Conservation (phyloP, 2,113 vertebrate species). For the Trematomus loennbergii region DNA sequence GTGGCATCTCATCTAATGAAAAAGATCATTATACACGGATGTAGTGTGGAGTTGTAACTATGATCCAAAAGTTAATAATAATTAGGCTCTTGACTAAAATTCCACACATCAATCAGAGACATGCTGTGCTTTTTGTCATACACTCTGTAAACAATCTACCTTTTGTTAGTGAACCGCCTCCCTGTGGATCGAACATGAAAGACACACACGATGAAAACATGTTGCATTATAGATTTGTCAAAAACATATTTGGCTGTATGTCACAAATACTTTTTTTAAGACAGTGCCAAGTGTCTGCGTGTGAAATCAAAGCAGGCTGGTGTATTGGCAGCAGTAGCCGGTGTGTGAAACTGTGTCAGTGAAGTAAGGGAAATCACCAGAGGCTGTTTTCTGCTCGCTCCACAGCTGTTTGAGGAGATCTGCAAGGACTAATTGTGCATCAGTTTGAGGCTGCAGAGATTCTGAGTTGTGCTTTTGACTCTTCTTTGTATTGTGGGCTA, state of each 20-base stretch:
- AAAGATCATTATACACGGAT: constrained; percentile 46
- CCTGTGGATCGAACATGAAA: constrained; percentile 47
- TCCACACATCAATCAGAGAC: neutral
- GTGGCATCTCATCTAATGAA: constrained; percentile 60
- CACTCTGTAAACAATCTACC: constrained; percentile 27
- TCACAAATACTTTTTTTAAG: constrained; percentile 71
- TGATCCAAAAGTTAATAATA: constrained; percentile 16
- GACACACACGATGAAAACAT: constrained; percentile 65
- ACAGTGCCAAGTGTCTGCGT: constrained; percentile 70
- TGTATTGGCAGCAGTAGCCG: constrained; percentile 70
- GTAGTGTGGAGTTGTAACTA: neutral
- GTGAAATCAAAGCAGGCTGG: constrained; percentile 73
- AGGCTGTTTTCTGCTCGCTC: constrained; percentile 61
- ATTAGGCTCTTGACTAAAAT: constrained; percentile 12
- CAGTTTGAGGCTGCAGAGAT: constrained; percentile 54
- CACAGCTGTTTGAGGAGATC: constrained; percentile 67
- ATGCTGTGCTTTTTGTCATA: neutral
- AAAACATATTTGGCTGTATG: constrained; percentile 75
- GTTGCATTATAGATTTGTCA: constrained; percentile 79
- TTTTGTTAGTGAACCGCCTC: constrained; percentile 59
- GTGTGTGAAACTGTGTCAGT: constrained; percentile 76
- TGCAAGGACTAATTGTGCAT: constrained; percentile 67
- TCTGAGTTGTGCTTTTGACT: constrained; percentile 32
- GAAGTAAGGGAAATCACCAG: constrained; percentile 64
- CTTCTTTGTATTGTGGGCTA: constrained; percentile 51